phyloP scores from a whole-genome alignment of 2,888 invertebrate genomes.

The Zygothrica quintamaculata region DNA sequence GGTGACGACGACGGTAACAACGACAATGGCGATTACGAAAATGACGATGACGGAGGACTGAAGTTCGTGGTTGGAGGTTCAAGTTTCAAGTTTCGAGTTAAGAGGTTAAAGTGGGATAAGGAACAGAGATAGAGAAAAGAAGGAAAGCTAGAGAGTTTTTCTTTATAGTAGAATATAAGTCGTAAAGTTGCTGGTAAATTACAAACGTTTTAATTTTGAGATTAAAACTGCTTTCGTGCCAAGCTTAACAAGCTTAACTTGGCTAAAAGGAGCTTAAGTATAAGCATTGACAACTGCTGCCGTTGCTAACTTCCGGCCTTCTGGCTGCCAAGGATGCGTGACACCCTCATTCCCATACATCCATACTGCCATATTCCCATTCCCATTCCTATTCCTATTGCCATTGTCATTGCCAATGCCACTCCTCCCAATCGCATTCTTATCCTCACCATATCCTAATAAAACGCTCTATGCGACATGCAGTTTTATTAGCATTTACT shows the following conservation, averaged over 20 bases:
- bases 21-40: conserved; percentile 59
- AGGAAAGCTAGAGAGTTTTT: conserved; percentile 41
- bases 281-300: conserved; percentile 62
- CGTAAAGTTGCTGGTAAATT: conserved; percentile 76
- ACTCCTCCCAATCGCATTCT: conserved; percentile 22
- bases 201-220: conserved; percentile 82
- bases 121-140: conserved; percentile 6
- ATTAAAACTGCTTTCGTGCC: conserved; percentile 80
- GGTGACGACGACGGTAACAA: conserved; percentile 23
- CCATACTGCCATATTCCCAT: conserved; percentile 11
- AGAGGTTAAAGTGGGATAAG: background rate
- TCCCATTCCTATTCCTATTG: background rate
- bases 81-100: too few relatives aligned
- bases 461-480: conserved; percentile 77
- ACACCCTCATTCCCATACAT: conserved; percentile 17
- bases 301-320: conserved; percentile 54
- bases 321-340: conserved; percentile 35
- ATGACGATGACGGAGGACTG: conserved; percentile 49
- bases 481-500: conserved; percentile 80
- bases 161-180: conserved; percentile 58
- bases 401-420: background rate
- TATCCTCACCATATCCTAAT: conserved; percentile 35
- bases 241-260: conserved; percentile 78
- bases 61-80: background rate
- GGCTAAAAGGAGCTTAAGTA: conserved; percentile 59